These are phyloP conservation scores for Epinotia bilunana DNA, from an alignment of 2,888 invertebrate genomes.

Conservation along the genomic window DNA sequence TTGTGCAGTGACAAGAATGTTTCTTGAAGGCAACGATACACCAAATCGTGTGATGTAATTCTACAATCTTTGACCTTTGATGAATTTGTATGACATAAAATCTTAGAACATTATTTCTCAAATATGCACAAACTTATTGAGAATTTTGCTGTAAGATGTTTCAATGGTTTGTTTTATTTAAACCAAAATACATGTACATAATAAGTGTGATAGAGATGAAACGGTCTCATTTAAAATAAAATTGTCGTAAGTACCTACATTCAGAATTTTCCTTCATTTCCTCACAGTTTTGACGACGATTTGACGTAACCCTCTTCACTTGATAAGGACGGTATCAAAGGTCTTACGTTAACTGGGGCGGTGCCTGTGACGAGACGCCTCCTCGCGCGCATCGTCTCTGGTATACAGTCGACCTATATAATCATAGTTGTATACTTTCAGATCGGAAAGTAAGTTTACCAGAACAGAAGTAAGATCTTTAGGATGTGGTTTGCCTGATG, in stretches of 20 bases:
- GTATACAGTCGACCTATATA: no score
- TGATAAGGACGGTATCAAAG: no score
- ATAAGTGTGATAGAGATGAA: constrained; percentile 84
- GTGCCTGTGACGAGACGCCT: no score
- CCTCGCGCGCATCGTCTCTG: no score
- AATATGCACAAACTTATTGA: constrained; percentile 83
- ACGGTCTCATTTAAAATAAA: constrained; percentile 84
- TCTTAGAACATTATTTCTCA: constrained; percentile 69
- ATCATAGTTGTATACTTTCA: no score
- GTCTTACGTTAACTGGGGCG: no score
- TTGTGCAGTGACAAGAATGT: constrained; percentile 52
- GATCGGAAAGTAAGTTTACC: no score
- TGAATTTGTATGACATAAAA: constrained; percentile 75
- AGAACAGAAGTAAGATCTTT: no score
- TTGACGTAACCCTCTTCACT: no score
- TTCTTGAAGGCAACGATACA: constrained; percentile 65
- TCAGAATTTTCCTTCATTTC: constrained; percentile 51
- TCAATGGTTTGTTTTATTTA: constrained; percentile 82
- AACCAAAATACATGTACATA: constrained; percentile 81
- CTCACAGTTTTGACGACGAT: background rate
- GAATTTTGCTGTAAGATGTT: constrained; percentile 77
- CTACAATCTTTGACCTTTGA: constrained; percentile 68
- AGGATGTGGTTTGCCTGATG: no score
- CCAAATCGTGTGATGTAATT: constrained; percentile 73
- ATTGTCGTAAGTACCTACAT: constrained; percentile 76